Evolutionary conservation across 2,113 vertebrate genomes (phyloP).

Genomic region (Herpetotheres cachinnans): DNA sequence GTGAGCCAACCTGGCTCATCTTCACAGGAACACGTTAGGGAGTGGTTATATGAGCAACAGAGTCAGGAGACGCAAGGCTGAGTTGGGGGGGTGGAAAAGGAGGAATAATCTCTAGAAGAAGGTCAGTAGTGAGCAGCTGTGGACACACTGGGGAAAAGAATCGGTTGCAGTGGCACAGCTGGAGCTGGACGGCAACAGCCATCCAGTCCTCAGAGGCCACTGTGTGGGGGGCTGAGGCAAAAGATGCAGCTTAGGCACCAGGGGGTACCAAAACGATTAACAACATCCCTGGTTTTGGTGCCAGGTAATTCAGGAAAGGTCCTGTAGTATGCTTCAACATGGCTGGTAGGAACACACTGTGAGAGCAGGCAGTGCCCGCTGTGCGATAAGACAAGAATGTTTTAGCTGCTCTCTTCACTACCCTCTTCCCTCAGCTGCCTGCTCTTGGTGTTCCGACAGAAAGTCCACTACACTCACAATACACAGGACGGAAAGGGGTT

Average conservation of each 20-base stretch:
- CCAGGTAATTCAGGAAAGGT: neutral
- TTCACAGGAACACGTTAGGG: neutral
- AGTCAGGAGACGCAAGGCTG: neutral
- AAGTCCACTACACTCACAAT: neutral
- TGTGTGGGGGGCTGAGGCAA: neutral
- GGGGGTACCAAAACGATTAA: fast-evolving
- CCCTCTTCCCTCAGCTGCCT: neutral
- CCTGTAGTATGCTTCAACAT: neutral
- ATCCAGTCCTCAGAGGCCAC: neutral
- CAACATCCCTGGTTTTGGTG: neutral
- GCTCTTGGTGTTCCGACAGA: neutral
- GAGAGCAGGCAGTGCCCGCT: fast-evolving
- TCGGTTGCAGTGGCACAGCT: neutral
- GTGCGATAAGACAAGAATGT: fast-evolving
- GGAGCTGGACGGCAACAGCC: neutral
- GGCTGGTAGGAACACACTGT: neutral
- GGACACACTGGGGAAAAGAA: neutral
- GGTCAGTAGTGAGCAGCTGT: neutral
- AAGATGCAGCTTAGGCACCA: neutral
- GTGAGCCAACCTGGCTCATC: neutral
- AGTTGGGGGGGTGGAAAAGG: neutral
- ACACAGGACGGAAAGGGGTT: neutral
- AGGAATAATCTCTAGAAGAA: neutral
- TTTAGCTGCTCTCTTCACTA: neutral
- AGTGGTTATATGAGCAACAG: neutral